Base-by-base conservation (phyloP, 2,113 vertebrate species). In the Thalassarche chlororhynchos region DNA sequence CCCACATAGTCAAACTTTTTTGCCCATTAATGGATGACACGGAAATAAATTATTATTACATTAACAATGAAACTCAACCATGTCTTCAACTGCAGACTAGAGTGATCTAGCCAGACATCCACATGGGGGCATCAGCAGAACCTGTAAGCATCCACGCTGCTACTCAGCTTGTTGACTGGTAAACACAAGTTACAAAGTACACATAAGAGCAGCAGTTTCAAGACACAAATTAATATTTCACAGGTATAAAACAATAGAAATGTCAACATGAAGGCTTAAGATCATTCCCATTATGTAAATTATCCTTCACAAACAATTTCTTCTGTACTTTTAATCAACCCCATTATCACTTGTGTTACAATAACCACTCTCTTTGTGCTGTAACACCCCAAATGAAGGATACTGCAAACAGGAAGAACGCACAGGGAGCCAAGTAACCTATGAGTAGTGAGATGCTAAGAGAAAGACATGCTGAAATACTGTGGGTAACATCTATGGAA, bases 71-170 rank as follows among this genome's bases (percentile, higher is more conserved):
- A 84, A 24, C 38, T 90, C 68, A 86, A 62, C 40, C 47, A 31
- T 9, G 13, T 60, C 90, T 88, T 83, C 70, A 84, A 4, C 36
- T 79, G 32, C 40, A 97, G 42, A 58, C n/a, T 36, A 28, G 25
- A 84, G 52, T 38, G 55, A 83, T 66, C 85, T 24, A 90, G 65
- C 20, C 38, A 84, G 69, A 75, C 25, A 61, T 91, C 95, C 95
- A 97, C 81, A 89, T 47, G 92, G 82, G 78, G 89, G 82, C 95
- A 95, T 96, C 89, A 77, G 84, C 1, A 87, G 78, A 97, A 91
- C 29, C 91, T 29, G 34, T 46, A 78, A 84, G 83, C 26, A 85
- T 17, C 23, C 36, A 42, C 12, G 29, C 51, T n/a, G 10, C 52
- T 79, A 34, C 42, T 54, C 21, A 17, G 44, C 20, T 74, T 60